phyloP scores from a whole-genome alignment of 1,140 invertebrate genomes.

The Prorops nasuta region DNA sequence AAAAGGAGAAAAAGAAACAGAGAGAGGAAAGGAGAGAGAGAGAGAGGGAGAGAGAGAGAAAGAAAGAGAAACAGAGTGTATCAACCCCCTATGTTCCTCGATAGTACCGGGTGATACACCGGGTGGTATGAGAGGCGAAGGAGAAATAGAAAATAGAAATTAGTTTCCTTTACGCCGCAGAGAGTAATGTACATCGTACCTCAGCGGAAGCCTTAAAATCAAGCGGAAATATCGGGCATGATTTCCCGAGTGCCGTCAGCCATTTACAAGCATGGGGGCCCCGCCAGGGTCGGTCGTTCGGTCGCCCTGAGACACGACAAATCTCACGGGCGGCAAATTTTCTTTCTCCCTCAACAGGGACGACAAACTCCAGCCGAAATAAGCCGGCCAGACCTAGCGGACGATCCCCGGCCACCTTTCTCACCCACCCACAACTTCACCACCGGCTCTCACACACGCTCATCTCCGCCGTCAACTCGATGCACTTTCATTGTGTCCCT shows the following conservation, averaged over 20 bases:
- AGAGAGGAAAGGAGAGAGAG: too few species aligned
- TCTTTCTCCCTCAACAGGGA: neutral
- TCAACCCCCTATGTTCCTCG: too few species aligned
- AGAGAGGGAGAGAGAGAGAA: too few species aligned
- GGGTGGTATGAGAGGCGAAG: too few species aligned
- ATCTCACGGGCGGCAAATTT: neutral
- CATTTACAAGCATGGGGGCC: constrained; percentile 39
- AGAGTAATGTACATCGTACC: too few species aligned
- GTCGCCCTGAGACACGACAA: constrained; percentile 19
- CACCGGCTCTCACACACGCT: constrained; percentile 18
- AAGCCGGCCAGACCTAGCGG: too few species aligned
- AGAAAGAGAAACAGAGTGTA: too few species aligned
- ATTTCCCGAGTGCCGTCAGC: constrained; percentile 40
- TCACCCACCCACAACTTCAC: constrained; percentile 22
- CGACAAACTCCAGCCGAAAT: constrained; percentile 4
- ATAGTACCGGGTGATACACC: too few species aligned
- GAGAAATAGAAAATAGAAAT: too few species aligned
- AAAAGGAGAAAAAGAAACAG: too few species aligned
- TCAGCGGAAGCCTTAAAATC: constrained; percentile 40
- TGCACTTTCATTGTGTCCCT: constrained; percentile 37
- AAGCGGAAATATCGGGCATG: constrained; percentile 30
- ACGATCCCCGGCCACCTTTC: constrained; percentile 14
- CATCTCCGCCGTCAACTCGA: constrained; percentile 27
- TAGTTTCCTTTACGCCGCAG: too few species aligned
- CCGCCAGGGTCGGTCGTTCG: constrained; percentile 32